Percentiles rank a stretch among this genome's conserved stretches.
Conservation (phyloP, 1,140 invertebrate genomes). For the Metaphire vulgaris region DNA sequence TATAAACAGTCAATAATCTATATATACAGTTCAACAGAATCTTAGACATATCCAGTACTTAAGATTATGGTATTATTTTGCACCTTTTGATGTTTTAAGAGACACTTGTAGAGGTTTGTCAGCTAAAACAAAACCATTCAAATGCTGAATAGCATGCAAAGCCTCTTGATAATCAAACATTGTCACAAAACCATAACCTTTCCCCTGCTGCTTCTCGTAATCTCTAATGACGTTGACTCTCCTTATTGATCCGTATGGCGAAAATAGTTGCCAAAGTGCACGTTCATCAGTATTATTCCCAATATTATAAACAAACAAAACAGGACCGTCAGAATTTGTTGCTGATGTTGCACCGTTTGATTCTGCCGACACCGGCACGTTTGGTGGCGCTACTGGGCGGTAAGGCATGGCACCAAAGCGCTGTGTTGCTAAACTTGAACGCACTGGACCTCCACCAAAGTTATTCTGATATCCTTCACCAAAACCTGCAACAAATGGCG, state of each 20-base stretch:
- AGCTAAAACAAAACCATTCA: slow-evolving; percentile 48
- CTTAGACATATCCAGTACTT: too few species aligned
- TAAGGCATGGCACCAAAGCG: slow-evolving; percentile 40
- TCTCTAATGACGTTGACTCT: slow-evolving; percentile 53
- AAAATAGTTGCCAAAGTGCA: slow-evolving; percentile 49
- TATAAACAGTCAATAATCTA: too few species aligned
- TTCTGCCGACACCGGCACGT: not conserved
- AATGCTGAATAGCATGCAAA: slow-evolving; percentile 47
- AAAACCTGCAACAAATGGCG: not conserved
- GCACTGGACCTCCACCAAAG: slow-evolving; percentile 17
- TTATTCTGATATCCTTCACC: slow-evolving; percentile 13
- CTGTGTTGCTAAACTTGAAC: slow-evolving; percentile 23
- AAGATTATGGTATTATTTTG: too few species aligned
- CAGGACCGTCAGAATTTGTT: slow-evolving; percentile 33
- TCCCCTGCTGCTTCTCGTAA: slow-evolving; percentile 43
- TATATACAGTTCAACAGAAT: too few species aligned
- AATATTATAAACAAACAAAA: slow-evolving; percentile 55
- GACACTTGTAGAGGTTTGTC: slow-evolving; percentile 52
- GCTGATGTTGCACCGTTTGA: not conserved
- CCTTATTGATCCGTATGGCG: slow-evolving; percentile 48
- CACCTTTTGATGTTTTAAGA: slow-evolving; percentile 53
- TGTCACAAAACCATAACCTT: slow-evolving; percentile 54
- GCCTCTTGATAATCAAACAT: slow-evolving; percentile 53
- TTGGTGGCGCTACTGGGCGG: slow-evolving; percentile 23
- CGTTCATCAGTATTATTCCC: slow-evolving; percentile 50